Evolutionary conservation across 2,113 vertebrate genomes (phyloP), one percentile per base, ranked within the genome.

Genomic region (Spea bombifrons): DNA sequence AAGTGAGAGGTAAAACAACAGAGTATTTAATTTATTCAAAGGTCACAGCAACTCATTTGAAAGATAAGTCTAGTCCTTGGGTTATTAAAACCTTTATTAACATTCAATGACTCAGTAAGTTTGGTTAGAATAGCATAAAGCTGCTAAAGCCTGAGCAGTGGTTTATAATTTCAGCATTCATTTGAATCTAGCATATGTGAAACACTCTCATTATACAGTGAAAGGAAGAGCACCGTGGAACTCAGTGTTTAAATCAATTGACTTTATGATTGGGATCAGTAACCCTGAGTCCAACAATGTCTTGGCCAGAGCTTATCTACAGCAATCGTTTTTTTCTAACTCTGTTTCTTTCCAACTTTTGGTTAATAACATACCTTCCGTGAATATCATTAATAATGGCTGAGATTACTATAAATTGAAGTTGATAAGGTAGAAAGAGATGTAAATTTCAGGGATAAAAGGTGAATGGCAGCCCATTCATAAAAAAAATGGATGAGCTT

Each of bases 1-100:
- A 84, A 84, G 85, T 53, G 5, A n/a, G 80, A 85, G 76, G 83
- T 83, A 86, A 83, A 84, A 75, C 8, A 75, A 76, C 68, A 76
- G 81, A 84, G 46, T 4, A 75, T 52, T 8, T 81, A 80, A 81
- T 83, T 75, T 1, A 83, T 75, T 81, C 81, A 85, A 85, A 88
- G 71, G 77, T 86, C 30, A 71, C 17, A 44, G 69, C 86, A 86
- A 79, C 17, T 71, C 78, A 80, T 13, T 83, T 84, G 82, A 81
- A 87, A 82, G 59, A 8, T 55, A 75, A 85, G 15, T 7, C 46
- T 65, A 83, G 59, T 66, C 61, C 73, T 63, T 75, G 68, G 69
- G 75, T 87, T 84, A 83, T 86, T 87, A 78, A 78, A 84, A 83
- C 8, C 69, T 80, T 81, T 46, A 83, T 86, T 86, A 87, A 79